Evolutionary conservation across 2,888 invertebrate species (phyloP).

Genomic region (Orthosia gothica): DNA sequence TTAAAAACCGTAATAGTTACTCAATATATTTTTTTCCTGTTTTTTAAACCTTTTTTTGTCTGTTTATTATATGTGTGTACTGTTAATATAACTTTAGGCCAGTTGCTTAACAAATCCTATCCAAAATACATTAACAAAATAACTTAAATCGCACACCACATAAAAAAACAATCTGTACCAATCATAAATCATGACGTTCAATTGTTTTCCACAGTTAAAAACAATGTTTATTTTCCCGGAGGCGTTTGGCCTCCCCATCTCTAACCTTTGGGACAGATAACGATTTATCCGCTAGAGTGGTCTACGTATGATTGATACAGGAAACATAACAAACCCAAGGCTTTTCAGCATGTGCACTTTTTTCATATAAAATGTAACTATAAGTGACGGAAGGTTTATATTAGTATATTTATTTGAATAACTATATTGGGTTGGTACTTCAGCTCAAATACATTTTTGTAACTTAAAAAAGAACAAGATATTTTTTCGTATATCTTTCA

Average conservation of each 20-base stretch:
- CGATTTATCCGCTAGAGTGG: constrained; percentile 63
- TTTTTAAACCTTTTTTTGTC: too few relatives aligned
- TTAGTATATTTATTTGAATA: not conserved
- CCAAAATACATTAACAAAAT: not conserved
- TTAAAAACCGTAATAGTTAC: too few relatives aligned
- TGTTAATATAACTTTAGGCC: too few relatives aligned
- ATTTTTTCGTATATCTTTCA: too few relatives aligned
- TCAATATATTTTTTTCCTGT: too few relatives aligned
- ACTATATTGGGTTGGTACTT: too few relatives aligned
- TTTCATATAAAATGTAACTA: constrained; percentile 11
- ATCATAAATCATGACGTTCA: constrained; percentile 21
- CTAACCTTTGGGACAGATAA: constrained; percentile 69
- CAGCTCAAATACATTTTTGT: too few relatives aligned
- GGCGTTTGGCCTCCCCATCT: constrained; percentile 31
- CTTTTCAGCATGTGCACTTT: constrained; percentile 27
- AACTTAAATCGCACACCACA: not conserved
- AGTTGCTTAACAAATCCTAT: too few relatives aligned
- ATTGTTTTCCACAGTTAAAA: constrained; percentile 31
- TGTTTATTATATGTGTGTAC: too few relatives aligned
- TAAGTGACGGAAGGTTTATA: not conserved
- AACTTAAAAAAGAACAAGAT: too few relatives aligned
- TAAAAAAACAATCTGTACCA: constrained; percentile 17
- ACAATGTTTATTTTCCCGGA: constrained; percentile 29
- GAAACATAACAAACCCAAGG: constrained; percentile 33
- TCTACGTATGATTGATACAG: constrained; percentile 54